Base-by-base conservation (phyloP, 2,113 vertebrate genomes). In the Gnathonemus longibarbis region DNA sequence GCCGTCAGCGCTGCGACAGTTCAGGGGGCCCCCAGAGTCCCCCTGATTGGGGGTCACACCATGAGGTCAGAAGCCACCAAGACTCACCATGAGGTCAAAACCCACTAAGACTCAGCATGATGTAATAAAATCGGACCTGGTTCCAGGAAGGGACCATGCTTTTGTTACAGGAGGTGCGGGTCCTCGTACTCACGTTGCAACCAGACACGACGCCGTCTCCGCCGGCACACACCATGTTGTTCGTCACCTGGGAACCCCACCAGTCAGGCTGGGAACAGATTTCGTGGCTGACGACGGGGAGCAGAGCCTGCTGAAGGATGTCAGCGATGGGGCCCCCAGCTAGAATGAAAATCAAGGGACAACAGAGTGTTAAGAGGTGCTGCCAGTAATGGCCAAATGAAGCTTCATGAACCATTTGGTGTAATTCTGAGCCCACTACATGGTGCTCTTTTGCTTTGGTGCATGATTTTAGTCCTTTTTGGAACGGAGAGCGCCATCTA, bases 1-100 rank as follows among this genome's bases (percentile, higher is more conserved):
- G 0, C 96, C 95, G 0, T 93, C 93, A 0, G 89, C 11, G 0
- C 66, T 91, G 89, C 94, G 94, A 92, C 97, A 98, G 96, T 97
- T 99, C 95, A 99, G 95, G 1, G 98, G 97, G 1, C 98, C 98
- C 0, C 98, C 98, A 0, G 98, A 99, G 91, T 99, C 98, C 0
- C 97, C 97, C 98, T 99, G 95, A 49, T 39, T 87, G 49, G n/a
- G 11, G 50, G 49, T 21, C 15, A 6, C 48, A 88, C 8, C 83
- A 46, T n/a, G 83, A 48, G 80, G 19, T 46, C 45, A 42, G 15
- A 19, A 46, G 1, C 39, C 11, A 21, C 3, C 11, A 74, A 31
- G 1, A 39, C 13, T 74, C 31, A 74, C 70, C 13, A 45, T 84
- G 80, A n/a, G 42, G 2, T 10, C 45, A 8, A 3, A 42, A n/a